Percentiles rank a stretch among this genome's conserved stretches.
Conservation (phyloP, 2,888 invertebrate species). For the Noctuana brunneofusca region DNA sequence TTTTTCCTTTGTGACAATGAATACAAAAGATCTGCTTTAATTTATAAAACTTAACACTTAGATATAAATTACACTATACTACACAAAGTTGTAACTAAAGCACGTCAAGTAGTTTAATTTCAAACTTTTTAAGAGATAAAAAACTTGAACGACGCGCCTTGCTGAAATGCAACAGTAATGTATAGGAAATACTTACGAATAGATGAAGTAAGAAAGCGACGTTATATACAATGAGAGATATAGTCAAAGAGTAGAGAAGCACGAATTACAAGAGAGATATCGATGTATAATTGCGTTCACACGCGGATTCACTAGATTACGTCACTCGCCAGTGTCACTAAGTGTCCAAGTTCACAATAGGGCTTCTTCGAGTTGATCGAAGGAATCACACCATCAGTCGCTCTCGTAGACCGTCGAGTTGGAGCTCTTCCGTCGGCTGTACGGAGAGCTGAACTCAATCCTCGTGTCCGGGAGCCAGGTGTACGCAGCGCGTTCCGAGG, state of each 20-base stretch:
- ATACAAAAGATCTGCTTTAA: no score
- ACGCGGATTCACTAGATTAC: slow-evolving; percentile 40
- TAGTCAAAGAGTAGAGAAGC: slow-evolving; percentile 24
- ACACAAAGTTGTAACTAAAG: slow-evolving; percentile 10
- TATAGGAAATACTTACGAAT: not conserved
- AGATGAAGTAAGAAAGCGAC: slow-evolving; percentile 8
- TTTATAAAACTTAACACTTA: slow-evolving; percentile 17
- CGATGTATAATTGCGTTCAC: slow-evolving; percentile 35
- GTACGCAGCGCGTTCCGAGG: slow-evolving; percentile 81
- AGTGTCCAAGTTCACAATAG: slow-evolving; percentile 62
- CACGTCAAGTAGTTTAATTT: not conserved
- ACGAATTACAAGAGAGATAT: slow-evolving; percentile 28
- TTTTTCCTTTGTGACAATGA: not conserved
- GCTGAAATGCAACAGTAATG: not conserved
- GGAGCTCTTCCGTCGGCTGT: slow-evolving; percentile 72
- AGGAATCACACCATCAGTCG: slow-evolving; percentile 74
- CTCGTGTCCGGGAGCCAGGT: slow-evolving; percentile 79
- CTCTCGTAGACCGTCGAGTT: slow-evolving; percentile 78
- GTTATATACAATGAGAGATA: slow-evolving; percentile 25
- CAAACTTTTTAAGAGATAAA: not conserved
- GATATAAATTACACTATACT: slow-evolving; percentile 5
- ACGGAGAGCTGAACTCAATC: slow-evolving; percentile 73
- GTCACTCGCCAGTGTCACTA: slow-evolving; percentile 39
- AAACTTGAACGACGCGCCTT: not conserved
- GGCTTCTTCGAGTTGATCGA: slow-evolving; percentile 75